Evolutionary conservation across 2,888 invertebrate species (phyloP).

Genomic region (Harpalus rubripes): DNA sequence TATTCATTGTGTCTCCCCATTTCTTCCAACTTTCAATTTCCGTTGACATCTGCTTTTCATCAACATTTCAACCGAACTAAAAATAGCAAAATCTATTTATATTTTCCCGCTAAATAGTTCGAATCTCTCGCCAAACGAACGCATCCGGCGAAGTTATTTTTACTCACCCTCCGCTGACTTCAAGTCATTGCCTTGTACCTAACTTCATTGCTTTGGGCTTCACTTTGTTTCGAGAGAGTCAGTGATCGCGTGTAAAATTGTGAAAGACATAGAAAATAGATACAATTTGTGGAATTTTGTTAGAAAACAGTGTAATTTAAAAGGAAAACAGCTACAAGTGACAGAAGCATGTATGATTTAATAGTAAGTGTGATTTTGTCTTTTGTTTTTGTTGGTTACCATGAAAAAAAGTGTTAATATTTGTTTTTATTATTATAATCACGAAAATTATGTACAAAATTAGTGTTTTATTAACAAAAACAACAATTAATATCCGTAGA

Average conservation of each 20-base stretch:
- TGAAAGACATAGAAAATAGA: not conserved
- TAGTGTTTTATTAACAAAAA: not conserved
- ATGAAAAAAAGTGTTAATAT: not conserved
- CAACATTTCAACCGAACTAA: not conserved
- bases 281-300: not conserved
- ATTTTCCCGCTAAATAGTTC: conserved; percentile 32
- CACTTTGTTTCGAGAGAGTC: not conserved
- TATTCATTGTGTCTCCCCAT: no score
- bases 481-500: not conserved
- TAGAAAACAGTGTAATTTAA: not conserved
- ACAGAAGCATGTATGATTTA: conserved; percentile 14
- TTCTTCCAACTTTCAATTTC: not conserved
- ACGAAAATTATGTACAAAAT: not conserved
- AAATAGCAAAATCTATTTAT: not conserved
- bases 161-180: conserved; percentile 16
- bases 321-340: not conserved
- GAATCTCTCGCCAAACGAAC: conserved; percentile 33
- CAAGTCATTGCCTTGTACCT: conserved; percentile 1
- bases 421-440: not conserved
- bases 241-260: not conserved
- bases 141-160: conserved; percentile 8
- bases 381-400: not conserved
- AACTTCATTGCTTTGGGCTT: not conserved
- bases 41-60: conserved; percentile 9
- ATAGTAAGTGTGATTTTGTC: not conserved